Evolutionary conservation across 2,797 vertebrate genomes (phyloP), one percentile per base, ranked within the genome.

Genomic region (Myoxocephalus aenaeus): DNA sequence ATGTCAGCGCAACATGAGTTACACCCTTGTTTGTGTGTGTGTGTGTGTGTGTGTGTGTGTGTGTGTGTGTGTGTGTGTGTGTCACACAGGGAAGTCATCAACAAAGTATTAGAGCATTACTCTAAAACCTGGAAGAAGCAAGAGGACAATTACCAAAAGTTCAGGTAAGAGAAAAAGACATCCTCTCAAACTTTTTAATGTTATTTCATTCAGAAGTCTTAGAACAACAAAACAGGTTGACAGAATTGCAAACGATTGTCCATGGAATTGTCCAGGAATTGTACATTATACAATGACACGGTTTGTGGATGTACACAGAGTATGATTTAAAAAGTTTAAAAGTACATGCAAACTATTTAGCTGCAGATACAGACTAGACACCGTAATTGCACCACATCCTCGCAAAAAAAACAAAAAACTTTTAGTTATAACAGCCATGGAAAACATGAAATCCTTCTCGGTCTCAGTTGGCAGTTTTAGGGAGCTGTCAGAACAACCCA

Each of bases 41-140:
- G n/a, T 5, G 20, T 66, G 25, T 4, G 38, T 53, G 5, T 29
- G n/a, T 8, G 18, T 38, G 20, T 4, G 11, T 65, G n/a, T 70
- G 27, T 59, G 12, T 67, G 48, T 62, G 13, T 34, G 29, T 65
- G 27, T 76, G 11, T 80, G 38, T 85, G 57, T 81, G 54, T 81
- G 18, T 84, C 18, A 51, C 18, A 51, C 79, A 95, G 93, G 67
- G 84, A 92, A n/a, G 12, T 84, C 34, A 91, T 92, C n/a, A 10
- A 84, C 14, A 90, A 91, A 56, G 70, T 84, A 8, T 7, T 81
- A 38, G 40, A 86, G 25, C 54, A 29, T 10, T 90, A 93, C 63
- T 87, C 91, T 59, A 29, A 76, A 27, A 15, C 50, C 61, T 96
- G 94, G 95, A 87, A 63, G 68, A 93, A 79, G 81, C 78, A 92